Conservation (phyloP, 2,113 vertebrate species). For the Thomomys bottae region DNA sequence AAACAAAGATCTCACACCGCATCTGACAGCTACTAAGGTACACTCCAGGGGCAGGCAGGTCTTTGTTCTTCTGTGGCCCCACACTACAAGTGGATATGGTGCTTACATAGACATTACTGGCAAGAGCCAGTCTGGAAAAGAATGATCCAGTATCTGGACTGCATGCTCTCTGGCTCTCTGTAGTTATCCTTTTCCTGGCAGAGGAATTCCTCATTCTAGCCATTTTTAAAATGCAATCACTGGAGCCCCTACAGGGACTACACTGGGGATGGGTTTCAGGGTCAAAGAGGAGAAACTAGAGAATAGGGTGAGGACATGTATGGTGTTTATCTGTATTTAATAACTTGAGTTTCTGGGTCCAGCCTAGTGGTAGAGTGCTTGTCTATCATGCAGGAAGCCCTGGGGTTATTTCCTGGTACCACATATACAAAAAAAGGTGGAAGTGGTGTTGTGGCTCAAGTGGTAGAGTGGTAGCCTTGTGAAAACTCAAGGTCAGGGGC, state of each 20-base stretch:
- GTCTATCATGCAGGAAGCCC: too few species aligned
- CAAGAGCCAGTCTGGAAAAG: too few species aligned
- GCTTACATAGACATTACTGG: too few species aligned
- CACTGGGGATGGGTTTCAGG: not conserved
- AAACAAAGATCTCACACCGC: not conserved
- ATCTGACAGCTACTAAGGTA: rapidly evolving
- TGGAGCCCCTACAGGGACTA: not conserved
- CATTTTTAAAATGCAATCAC: not conserved
- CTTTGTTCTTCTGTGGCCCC: not conserved
- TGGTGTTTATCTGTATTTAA: not conserved
- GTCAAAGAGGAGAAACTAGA: not conserved
- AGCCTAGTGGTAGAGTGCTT: too few species aligned
- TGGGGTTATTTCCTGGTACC: too few species aligned
- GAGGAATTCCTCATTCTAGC: not conserved
- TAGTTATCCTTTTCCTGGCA: not conserved
- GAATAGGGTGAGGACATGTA: not conserved
- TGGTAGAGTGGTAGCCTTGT: too few species aligned
- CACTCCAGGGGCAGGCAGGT: not conserved
- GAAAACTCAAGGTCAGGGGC: too few species aligned
- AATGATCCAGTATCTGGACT: too few species aligned
- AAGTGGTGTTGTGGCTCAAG: too few species aligned
- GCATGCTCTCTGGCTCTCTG: too few species aligned
- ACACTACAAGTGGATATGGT: rapidly evolving
- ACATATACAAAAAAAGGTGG: too few species aligned
- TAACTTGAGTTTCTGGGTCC: not conserved